Base-by-base conservation (phyloP, 2,113 vertebrate genomes). In the Campylomormyrus numenius region DNA sequence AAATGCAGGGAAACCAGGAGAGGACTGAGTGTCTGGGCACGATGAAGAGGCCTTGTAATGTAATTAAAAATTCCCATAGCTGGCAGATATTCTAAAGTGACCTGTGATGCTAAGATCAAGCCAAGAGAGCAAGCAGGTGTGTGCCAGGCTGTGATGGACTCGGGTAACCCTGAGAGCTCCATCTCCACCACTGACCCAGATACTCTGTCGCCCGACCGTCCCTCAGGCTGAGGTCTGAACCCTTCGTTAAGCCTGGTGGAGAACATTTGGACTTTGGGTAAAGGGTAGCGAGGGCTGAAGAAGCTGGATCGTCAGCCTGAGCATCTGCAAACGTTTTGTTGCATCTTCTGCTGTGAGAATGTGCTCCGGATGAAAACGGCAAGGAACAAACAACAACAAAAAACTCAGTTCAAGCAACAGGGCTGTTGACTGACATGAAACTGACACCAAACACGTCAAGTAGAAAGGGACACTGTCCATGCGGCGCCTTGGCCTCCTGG, bases 111-210 rank as follows among this genome's bases (percentile, higher is more conserved):
- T 27, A 48, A 48, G 84, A 31, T 50, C 48, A 86, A 46, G 84
- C 84, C 84, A 86, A 49, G n/a, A 48, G 45, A 27, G 45, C 84
- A 13, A 49, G 45, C 3, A 24, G 85, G 49, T 11, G 31, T 24
- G 49, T 35, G 13, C 27, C 4, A 31, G 9, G 3, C 46, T 27
- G 3, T 86, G 35, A 85, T 85, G 49, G 85, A 35, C 85, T 53
- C 39, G 5, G 45, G 83, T n/a, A n/a, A 48, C 45, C 7, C 8
- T 5, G 85, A 39, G 17, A 53, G 85, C 85, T 53, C 85, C 85
- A 87, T 87, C 85, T 53, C 17, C 50, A 15, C 48, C 48, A 21
- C 48, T 87, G 84, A 85, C 80, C 10, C 85, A 87, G 85, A 87
- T 87, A 49, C 49, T 35, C 70, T 39, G 70, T 77, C 13, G 1